Base-by-base conservation (phyloP, 2,888 invertebrate genomes). In the Heteromurus nitidus region DNA sequence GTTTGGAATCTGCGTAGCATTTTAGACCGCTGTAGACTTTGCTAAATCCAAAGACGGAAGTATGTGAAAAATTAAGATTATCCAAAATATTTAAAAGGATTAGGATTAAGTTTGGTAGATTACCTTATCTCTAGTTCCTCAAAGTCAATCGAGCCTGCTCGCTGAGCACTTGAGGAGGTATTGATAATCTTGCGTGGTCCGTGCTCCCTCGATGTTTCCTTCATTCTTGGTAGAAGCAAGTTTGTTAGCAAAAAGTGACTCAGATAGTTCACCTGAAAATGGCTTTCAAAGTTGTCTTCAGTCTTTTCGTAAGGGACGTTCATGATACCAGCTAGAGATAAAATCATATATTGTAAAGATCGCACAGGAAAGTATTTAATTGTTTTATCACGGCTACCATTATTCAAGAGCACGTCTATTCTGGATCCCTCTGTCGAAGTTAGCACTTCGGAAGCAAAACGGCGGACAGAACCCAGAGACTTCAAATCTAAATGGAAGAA, bases 311-410 rank as follows among this genome's bases (percentile, higher is more conserved):
- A 94, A 30, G 96, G 95, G 5, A 93, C 93, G 89, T 95, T 95
- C 96, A 97, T 96, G 58, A 97, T 93, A 28, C 96, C 97, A 88
- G 97, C 96, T 93, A 88, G 0, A 69, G n/a, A n/a, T n/a, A n/a
- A n/a, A n/a, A n/a, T n/a, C n/a, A n/a, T n/a, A 60, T 16, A 30
- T 11, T 2, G 13, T 60, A n/a, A 26, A 3, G 5, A 55, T 55
- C 5, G 3, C 5, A 20, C n/a, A n/a, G 22, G 16, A 9, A 55
- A 22, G 20, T 3, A 13, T 26, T n/a, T 5, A 2, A 20, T 11
- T n/a, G 26, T 60, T 60, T 24, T 16, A 2, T 55, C 22, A 55
- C n/a, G n/a, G 16, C 22, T n/a, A 68, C 73, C 80, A 69, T 81
- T 81, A 20, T 68, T 68, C 3, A 74, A n/a, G 1, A 73, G 62